Evolutionary conservation across 2,797 vertebrate genomes (phyloP), one percentile per base, ranked within the genome.

Genomic region (Pipistrellus kuhlii): DNA sequence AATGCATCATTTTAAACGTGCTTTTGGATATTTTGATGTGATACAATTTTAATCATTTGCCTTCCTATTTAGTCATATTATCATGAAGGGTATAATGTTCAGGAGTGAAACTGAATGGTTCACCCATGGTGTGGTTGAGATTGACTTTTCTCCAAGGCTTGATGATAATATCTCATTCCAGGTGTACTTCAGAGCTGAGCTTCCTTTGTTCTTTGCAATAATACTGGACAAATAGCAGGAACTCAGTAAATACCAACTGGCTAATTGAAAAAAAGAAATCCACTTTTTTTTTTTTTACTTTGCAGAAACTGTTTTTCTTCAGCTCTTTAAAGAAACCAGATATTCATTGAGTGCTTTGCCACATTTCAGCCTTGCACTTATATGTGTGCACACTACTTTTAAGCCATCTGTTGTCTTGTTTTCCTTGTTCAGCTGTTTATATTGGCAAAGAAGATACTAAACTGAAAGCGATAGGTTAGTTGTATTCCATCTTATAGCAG

Each of bases 221-320:
- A 86, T 91, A 8, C 71, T 76, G 35, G n/a, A 44, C 80, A 94
- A 96, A 96, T 93, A 92, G 32, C 85, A 95, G 46, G 30, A 88
- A 90, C 8, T 95, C 15, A 76, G 27, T 71, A 93, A 95, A 96
- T 80, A 90, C 35, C 71, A 75, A 76, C 8, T 87, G 38, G 69
- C 44, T 94, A 69, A 91, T 78, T 71, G 38, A 46, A 85, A 53
- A 87, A 87, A 71, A 57, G 57, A 64, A 5, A 94, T 80, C 25
- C 48, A 25, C 53, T 62, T 18, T 88, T 85, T 86, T 86, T 85
- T 83, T 76, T 44, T 44, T 44, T 2, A 71, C 41, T 68, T 10
- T 75, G 41, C 48, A 92, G 21, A 80, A 88, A 82, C 53, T 75
- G 25, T 57, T 77, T 88, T 88, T 88, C 64, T 80, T 72, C n/a